Conservation (phyloP, 2,113 vertebrate species). For the Potamarius usumacintae region DNA sequence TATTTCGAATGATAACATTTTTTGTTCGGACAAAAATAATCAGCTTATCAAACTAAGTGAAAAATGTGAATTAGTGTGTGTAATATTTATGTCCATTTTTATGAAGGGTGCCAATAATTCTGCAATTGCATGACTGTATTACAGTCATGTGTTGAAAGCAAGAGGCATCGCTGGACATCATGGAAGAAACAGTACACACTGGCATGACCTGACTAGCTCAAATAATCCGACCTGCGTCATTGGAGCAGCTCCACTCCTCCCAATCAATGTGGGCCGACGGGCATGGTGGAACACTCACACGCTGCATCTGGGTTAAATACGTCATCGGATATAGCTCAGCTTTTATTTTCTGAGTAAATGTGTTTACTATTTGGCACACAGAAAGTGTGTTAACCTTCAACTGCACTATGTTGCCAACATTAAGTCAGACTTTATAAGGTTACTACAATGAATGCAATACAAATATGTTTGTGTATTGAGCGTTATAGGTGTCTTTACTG, state of each 20-base stretch:
- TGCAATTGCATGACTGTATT: background rate
- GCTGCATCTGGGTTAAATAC: conserved; percentile 6
- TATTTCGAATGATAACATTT: background rate
- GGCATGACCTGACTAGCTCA: conserved; percentile 43
- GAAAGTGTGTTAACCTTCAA: background rate
- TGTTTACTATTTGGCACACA: background rate
- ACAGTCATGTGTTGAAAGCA: background rate
- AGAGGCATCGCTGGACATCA: background rate
- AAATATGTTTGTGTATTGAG: background rate
- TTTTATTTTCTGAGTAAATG: background rate
- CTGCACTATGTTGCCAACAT: background rate
- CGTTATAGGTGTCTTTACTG: background rate
- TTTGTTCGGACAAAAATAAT: background rate
- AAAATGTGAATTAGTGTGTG: background rate
- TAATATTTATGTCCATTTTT: background rate
- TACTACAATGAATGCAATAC: background rate
- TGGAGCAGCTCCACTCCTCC: conserved; percentile 16
- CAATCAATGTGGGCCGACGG: conserved; percentile 7
- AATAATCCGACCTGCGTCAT: conserved; percentile 49
- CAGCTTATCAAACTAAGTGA: background rate
- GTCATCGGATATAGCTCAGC: background rate
- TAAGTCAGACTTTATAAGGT: background rate
- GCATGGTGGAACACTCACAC: conserved; percentile 1
- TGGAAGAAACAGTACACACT: background rate
- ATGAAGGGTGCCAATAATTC: background rate